Percentiles rank a stretch among this genome's conserved stretches.
phyloP scores from a whole-genome alignment of 2,888 invertebrate genomes.

The Thymelicus sylvestris region DNA sequence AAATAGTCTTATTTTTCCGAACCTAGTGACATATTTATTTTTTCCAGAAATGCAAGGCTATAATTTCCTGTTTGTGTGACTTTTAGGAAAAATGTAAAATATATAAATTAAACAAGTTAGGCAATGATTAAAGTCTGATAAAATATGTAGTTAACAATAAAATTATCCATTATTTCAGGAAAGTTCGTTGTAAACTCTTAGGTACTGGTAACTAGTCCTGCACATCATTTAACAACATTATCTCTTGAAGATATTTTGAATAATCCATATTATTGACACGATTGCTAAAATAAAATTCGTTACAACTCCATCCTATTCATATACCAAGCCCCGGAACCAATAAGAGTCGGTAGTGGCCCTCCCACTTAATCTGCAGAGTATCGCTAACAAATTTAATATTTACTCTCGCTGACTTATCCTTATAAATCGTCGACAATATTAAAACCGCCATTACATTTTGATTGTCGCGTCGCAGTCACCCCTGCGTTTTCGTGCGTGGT shows the following conservation, averaged over 20 bases:
- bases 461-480: constrained; percentile 71
- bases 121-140: too few relatives aligned
- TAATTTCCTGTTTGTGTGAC: too few relatives aligned
- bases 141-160: too few relatives aligned
- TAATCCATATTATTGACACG: not conserved
- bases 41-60: too few relatives aligned
- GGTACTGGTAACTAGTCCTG: not conserved
- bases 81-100: too few relatives aligned
- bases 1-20: too few relatives aligned
- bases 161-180: too few relatives aligned
- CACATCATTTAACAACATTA: not conserved
- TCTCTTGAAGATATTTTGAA: not conserved
- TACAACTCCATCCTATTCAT: constrained; percentile 1
- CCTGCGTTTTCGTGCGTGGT: constrained; percentile 55
- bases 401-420: constrained; percentile 81
- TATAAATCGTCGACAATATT: constrained; percentile 84
- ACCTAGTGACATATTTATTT: too few relatives aligned
- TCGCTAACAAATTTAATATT: constrained; percentile 84
- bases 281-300: constrained; percentile 12
- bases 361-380: constrained; percentile 79
- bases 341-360: constrained; percentile 52
- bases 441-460: constrained; percentile 82
- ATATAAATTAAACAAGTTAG: too few relatives aligned
- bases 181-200: too few relatives aligned
- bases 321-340: constrained; percentile 17